These are phyloP conservation scores for Acronicta alni DNA, from an alignment of 2,888 invertebrate genomes.

Conservation along the genomic window DNA sequence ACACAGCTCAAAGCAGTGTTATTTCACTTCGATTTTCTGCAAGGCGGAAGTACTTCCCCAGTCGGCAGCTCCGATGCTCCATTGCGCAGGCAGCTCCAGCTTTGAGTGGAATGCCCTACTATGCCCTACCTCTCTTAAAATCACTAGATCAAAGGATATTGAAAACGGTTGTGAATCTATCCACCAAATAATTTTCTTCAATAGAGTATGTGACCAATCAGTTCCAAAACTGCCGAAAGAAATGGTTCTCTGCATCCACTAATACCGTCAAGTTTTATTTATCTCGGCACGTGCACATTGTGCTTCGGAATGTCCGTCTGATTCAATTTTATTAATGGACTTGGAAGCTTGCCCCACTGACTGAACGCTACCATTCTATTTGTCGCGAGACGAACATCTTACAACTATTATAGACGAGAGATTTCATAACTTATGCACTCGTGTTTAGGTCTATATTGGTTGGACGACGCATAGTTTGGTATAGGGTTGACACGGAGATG, in stretches of 20 bases:
- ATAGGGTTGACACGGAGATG: slow-evolving; percentile 50
- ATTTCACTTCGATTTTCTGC: no score
- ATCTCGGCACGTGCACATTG: slow-evolving; percentile 84
- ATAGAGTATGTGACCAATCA: background rate
- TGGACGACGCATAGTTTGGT: slow-evolving; percentile 28
- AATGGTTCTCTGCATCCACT: slow-evolving; percentile 39
- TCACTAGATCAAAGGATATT: no score
- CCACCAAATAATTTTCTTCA: no score
- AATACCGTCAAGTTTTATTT: slow-evolving; percentile 73
- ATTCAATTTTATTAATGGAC: slow-evolving; percentile 89
- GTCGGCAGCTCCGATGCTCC: no score
- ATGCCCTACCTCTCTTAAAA: no score
- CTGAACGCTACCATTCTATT: slow-evolving; percentile 82
- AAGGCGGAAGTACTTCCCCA: no score
- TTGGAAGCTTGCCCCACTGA: slow-evolving; percentile 89
- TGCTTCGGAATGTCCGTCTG: slow-evolving; percentile 87
- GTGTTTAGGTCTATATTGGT: slow-evolving; percentile 69
- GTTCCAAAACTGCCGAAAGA: background rate
- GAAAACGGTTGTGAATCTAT: no score
- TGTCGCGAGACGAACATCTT: slow-evolving; percentile 77
- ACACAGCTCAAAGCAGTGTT: no score
- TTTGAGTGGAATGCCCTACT: no score
- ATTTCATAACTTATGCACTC: slow-evolving; percentile 68
- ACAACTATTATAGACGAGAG: slow-evolving; percentile 55
- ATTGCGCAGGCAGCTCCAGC: no score